Conservation (phyloP, 2,113 vertebrate species). For the Eretmochelys imbricata region DNA sequence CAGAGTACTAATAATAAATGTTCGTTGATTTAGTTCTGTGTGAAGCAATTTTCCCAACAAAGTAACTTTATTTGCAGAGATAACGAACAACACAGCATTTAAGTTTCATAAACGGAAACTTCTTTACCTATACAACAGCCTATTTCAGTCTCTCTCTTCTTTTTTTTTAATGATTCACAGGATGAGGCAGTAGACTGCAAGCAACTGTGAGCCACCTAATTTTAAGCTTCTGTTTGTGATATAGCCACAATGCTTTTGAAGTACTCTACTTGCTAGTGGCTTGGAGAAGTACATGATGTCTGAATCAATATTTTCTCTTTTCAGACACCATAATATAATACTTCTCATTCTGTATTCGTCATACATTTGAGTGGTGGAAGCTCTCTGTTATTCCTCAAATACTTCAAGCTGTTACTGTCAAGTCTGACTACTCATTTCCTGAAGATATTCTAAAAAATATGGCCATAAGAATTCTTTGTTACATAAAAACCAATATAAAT, state of each 20-base stretch:
- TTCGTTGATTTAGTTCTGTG: neutral
- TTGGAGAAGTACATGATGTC: constrained; percentile 25
- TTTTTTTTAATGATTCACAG: neutral
- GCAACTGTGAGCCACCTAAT: neutral
- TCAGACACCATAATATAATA: constrained; percentile 67
- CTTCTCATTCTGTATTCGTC: constrained; percentile 48
- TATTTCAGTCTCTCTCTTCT: neutral
- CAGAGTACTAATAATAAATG: neutral
- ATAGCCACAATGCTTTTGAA: constrained; percentile 10
- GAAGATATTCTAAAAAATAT: constrained; percentile 24
- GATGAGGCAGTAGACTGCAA: neutral
- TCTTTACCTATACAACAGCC: neutral
- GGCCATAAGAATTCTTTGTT: constrained; percentile 9
- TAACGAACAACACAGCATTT: neutral
- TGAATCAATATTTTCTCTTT: constrained; percentile 57
- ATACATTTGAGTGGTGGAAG: constrained; percentile 40
- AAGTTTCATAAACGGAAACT: neutral
- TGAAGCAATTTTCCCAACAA: constrained; percentile 9
- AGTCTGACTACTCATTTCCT: constrained; percentile 55
- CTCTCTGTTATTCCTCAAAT: constrained; percentile 63
- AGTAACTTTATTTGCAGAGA: neutral
- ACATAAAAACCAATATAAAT: constrained; percentile 40
- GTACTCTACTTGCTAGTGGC: neutral
- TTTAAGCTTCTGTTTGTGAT: constrained; percentile 23
- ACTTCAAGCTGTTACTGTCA: constrained; percentile 62